phyloP scores from a whole-genome alignment of 2,888 invertebrate genomes.

The Drosophila parthenogenetica region DNA sequence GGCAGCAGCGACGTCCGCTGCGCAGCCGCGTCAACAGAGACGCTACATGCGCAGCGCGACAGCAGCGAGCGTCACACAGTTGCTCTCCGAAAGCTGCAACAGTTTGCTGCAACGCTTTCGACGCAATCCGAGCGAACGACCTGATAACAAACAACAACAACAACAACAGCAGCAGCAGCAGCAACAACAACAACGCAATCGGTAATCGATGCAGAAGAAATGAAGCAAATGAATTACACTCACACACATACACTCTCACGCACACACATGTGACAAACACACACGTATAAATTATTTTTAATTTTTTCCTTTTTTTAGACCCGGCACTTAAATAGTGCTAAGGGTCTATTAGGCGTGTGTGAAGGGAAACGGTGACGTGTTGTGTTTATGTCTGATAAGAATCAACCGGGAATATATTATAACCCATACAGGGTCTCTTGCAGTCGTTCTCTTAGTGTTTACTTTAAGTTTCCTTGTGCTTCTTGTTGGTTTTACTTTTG shows the following conservation, averaged over 20 bases:
- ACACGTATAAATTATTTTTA: conserved; percentile 68
- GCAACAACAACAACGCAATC: conserved; percentile 67
- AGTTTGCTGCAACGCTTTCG: conserved; percentile 93
- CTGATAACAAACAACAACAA: conserved; percentile 85
- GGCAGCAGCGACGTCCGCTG: conserved; percentile 33
- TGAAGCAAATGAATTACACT: conserved; percentile 57
- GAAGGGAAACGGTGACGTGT: not conserved
- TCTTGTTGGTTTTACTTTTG: conserved; percentile 29
- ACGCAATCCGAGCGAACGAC: conserved; percentile 91
- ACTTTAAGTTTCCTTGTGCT: not conserved
- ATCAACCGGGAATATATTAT: too few relatives aligned
- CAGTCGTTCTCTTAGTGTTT: not conserved
- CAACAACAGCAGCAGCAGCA: conserved; percentile 54
- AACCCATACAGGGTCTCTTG: not conserved
- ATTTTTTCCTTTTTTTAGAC: conserved; percentile 39
- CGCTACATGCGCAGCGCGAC: conserved; percentile 92
- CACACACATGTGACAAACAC: not conserved
- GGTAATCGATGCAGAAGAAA: conserved; percentile 80
- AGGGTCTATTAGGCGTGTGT: not conserved
- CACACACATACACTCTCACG: conserved; percentile 12
- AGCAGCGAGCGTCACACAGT: conserved; percentile 93
- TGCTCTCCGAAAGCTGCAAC: conserved; percentile 94
- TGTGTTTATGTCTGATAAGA: too few relatives aligned
- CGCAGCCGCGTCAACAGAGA: conserved; percentile 86
- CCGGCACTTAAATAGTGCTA: not conserved